Evolutionary conservation across 2,113 vertebrate genomes (phyloP), one percentile per base, ranked within the genome.

Genomic region (Callipepla californica): DNA sequence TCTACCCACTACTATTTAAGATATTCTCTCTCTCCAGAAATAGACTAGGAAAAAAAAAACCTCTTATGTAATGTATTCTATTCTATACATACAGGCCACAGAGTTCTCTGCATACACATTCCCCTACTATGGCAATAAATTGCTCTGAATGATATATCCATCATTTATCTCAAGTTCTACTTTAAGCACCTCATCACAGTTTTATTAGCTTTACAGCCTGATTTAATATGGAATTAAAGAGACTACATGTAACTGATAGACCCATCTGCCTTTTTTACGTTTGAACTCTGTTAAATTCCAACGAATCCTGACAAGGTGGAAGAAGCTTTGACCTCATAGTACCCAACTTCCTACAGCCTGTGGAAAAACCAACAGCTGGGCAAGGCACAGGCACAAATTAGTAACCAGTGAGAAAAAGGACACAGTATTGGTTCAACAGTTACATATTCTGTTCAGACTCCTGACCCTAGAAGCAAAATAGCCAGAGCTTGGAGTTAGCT

Each of bases 251-350:
- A 77, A 87, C 34, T 87, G 25, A 47, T 48, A 26, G 34, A 66
- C 8, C 48, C 21, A 30, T 57, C 3, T 15, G 6, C 21, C 40
- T 68, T 72, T 25, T 59, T n/a, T 63, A 51, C 44, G 25, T 86
- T 16, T 34, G 36, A 90, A 48, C 15, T 50, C 23, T 51, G 14
- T 22, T 86, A n/a, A 47, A 14, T 48, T 86, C 36, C 65, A 77
- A n/a, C 6, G n/a, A 62, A 8, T 25, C 13, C 1, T n/a, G n/a
- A 66, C 26, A 63, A 30, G 16, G 44, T 40, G 0, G 0, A 92
- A 20, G 8, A 83, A 57, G 47, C 3, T 22, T 74, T 74, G 18
- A 48, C 9, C 36, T 15, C 32, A 73, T 32, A 21, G 16, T 80
- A 87, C 48, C 9, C 34, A 26, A 55, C 28, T 70, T 70, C 23